These are phyloP conservation scores for Lasioglossum baleicum DNA, from an alignment of 1,140 invertebrate genomes.

Conservation along the genomic window DNA sequence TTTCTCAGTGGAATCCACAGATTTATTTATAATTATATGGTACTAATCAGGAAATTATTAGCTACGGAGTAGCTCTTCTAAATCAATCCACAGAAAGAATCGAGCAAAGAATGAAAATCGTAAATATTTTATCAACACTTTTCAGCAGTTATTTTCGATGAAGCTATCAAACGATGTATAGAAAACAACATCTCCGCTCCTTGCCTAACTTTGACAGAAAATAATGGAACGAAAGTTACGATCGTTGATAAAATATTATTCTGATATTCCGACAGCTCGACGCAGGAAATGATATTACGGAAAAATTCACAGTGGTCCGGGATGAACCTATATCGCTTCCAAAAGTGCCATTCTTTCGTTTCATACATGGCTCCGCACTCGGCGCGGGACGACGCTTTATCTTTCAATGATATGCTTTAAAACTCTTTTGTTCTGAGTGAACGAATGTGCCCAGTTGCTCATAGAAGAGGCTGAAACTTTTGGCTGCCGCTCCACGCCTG, in stretches of 20 bases:
- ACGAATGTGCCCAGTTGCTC: conserved; percentile 13
- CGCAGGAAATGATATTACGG: not conserved
- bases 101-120: too few relatives aligned
- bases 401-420: conserved; percentile 42
- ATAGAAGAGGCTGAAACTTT: conserved; percentile 31
- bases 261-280: too few relatives aligned
- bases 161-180: too few relatives aligned
- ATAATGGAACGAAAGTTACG: not conserved
- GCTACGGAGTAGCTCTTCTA: too few relatives aligned
- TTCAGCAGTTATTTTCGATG: too few relatives aligned
- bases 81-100: too few relatives aligned
- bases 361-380: not conserved
- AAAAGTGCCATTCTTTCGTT: conserved; percentile 17
- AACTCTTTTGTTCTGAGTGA: conserved; percentile 34
- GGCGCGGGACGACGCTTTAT: conserved; percentile 19
- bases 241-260: not conserved
- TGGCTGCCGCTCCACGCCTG: not conserved
- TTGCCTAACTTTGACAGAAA: not conserved
- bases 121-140: too few relatives aligned
- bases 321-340: not conserved
- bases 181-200: too few relatives aligned
- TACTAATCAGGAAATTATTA: too few relatives aligned
- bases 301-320: conserved; percentile 22
- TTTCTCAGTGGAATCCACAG: too few relatives aligned
- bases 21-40: too few relatives aligned